Evolutionary conservation across 2,888 invertebrate genomes (phyloP), one percentile per base, ranked within the genome.

Genomic region (Lithophane semibrunnea): DNA sequence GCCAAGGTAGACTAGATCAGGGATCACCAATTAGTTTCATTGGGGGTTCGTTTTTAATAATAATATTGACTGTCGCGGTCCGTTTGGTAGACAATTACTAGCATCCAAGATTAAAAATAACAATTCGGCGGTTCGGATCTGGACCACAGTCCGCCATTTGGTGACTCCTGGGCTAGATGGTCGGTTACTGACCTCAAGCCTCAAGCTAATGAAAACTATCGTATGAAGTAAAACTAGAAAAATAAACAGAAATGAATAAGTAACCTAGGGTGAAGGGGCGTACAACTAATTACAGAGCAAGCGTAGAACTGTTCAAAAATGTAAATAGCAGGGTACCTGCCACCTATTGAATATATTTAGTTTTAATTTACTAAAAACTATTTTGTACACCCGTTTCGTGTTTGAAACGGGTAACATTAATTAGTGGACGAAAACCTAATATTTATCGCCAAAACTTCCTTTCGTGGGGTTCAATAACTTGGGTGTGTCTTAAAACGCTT

Each of bases 391-490:
- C 47, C 21, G 18, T 54, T 54, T 49, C 79, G 18, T 70, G 29
- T 68, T 65, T 44, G 42, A 29, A 54, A n/a, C n/a, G n/a, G n/a
- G n/a, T 42, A 65, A 42, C 21, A 56, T 66, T 52, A 37, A 37
- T 37, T 60, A 64, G 16, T 42, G 13, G 21, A n/a, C 9, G 64
- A 54, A 64, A 77, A 60, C 54, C 58, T 63, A 71, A 65, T 72
- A 60, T 58, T 42, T 75, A 56, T 52, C 29, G 44, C 21, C 37
- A 9, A 56, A 66, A 68, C 21, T 49, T 54, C 54, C 16, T 61
- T 74, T 58, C 8, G 24, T 49, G 5, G 47, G 24, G 79, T 75
- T 80, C 70, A 80, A 71, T 80, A 85, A 73, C 65, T 54, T 58
- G 37, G 65, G 60, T 63, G 72, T 75, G 68, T 49, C 63, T 71